Conservation (phyloP, 2,888 invertebrate genomes). For the Melanotus villosus region DNA sequence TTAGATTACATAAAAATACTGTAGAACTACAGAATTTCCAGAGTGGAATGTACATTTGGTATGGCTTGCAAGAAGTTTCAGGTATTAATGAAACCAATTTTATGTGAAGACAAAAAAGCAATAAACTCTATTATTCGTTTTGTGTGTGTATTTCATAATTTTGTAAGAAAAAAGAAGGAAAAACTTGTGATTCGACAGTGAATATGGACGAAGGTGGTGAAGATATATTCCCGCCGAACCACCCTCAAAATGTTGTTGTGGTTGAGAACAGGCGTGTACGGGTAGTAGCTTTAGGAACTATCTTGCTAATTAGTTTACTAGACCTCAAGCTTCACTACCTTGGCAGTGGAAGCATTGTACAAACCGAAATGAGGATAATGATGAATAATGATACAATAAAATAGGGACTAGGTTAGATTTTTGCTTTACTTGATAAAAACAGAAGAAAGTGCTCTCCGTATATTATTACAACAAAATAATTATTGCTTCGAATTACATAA, state of each 20-base stretch:
- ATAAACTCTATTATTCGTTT: constrained; percentile 47
- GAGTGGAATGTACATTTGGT: constrained; percentile 47
- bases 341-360: constrained; percentile 49
- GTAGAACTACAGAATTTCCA: constrained; percentile 51
- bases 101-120: constrained; percentile 41
- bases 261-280: too few species aligned
- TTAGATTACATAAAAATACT: constrained; percentile 48
- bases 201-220: constrained; percentile 24
- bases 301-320: too few species aligned
- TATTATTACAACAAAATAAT: too few species aligned
- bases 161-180: constrained; percentile 44
- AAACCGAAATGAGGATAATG: background rate
- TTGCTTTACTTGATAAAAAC: background rate
- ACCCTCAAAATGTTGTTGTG: constrained; percentile 39
- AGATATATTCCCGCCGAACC: constrained; percentile 47
- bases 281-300: too few species aligned
- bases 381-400: background rate
- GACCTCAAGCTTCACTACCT: too few species aligned
- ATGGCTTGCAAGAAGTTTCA: constrained; percentile 48
- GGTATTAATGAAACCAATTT: constrained; percentile 48
- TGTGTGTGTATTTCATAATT: constrained; percentile 50
- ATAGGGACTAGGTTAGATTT: background rate
- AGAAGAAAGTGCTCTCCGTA: too few species aligned
- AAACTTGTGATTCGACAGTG: constrained; percentile 36
- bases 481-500: too few species aligned